These are phyloP conservation scores for Recurvirostra avosetta DNA, from an alignment of 2,113 vertebrate species.

Conservation along the genomic window DNA sequence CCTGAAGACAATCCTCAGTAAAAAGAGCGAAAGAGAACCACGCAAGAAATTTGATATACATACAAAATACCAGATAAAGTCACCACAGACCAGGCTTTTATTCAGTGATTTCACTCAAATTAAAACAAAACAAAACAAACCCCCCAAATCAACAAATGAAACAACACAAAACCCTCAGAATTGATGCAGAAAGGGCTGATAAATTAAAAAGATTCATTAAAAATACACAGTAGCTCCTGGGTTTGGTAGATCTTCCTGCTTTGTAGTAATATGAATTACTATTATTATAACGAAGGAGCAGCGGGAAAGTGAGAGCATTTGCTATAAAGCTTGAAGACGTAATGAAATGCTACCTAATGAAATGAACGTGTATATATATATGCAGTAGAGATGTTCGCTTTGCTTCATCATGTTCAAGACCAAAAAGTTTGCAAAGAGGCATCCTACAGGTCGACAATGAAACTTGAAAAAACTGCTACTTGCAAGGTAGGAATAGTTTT, in stretches of 20 bases:
- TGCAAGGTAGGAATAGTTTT: not conserved
- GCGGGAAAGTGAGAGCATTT: not conserved
- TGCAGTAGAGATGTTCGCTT: not conserved
- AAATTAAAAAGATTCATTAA: not conserved
- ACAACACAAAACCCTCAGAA: not conserved
- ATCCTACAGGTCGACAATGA: not conserved
- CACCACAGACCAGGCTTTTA: not conserved
- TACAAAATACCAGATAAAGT: not conserved
- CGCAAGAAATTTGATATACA: not conserved
- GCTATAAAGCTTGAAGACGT: not conserved
- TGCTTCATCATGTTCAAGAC: not conserved
- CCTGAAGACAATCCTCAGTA: not conserved
- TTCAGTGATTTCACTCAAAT: not conserved
- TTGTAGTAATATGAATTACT: not conserved
- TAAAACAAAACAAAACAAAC: not conserved
- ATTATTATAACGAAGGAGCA: not conserved
- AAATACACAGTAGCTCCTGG: not conserved
- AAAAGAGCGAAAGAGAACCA: not conserved
- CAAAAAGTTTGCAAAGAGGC: not conserved
- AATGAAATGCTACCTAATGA: not conserved
- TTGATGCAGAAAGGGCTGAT: not conserved
- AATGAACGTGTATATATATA: fast-evolving
- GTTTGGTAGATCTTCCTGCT: not conserved
- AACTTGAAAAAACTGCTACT: not conserved
- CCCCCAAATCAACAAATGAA: not conserved